phyloP scores from a whole-genome alignment of 2,113 vertebrate genomes.

The Microcebus griseorufus region DNA sequence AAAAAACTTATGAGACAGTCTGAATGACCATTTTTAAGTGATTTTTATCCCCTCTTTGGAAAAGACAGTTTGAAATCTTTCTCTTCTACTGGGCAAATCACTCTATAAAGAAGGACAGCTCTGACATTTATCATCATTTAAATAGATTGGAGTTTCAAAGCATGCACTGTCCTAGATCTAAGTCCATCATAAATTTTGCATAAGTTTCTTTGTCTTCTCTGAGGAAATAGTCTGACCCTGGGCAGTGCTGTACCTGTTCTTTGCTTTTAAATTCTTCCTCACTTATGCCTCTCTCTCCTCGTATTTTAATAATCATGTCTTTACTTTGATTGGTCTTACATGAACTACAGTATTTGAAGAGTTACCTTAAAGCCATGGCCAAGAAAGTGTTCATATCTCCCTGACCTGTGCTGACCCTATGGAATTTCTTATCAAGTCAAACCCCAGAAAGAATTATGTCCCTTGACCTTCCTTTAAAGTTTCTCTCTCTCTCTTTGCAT shows the following conservation, averaged over 20 bases:
- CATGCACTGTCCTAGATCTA: conserved; percentile 60
- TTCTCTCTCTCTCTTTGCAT: not conserved
- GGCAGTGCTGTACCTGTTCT: not conserved
- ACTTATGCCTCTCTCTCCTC: not conserved
- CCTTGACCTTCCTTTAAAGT: not conserved
- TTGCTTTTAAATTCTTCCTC: conserved; percentile 48
- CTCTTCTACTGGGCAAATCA: conserved; percentile 68
- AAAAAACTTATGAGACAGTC: conserved; percentile 47
- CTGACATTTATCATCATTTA: conserved; percentile 79
- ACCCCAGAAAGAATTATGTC: not conserved
- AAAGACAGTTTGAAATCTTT: conserved; percentile 69
- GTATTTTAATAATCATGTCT: conserved; percentile 48
- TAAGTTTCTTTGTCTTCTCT: conserved; percentile 68
- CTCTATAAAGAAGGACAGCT: conserved; percentile 55
- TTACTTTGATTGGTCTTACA: conserved; percentile 26
- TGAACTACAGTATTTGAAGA: conserved; percentile 15
- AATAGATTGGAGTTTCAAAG: conserved; percentile 73
- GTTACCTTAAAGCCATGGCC: not conserved
- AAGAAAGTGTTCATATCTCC: conserved; percentile 9
- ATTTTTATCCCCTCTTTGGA: conserved; percentile 70
- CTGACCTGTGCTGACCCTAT: not conserved
- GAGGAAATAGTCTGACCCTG: conserved; percentile 64
- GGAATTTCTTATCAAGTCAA: not conserved
- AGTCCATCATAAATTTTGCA: conserved; percentile 71
- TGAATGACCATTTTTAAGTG: conserved; percentile 59